These are phyloP conservation scores for Acropternis orthonyx DNA, from an alignment of 2,797 vertebrate genomes.

Conservation along the genomic window DNA sequence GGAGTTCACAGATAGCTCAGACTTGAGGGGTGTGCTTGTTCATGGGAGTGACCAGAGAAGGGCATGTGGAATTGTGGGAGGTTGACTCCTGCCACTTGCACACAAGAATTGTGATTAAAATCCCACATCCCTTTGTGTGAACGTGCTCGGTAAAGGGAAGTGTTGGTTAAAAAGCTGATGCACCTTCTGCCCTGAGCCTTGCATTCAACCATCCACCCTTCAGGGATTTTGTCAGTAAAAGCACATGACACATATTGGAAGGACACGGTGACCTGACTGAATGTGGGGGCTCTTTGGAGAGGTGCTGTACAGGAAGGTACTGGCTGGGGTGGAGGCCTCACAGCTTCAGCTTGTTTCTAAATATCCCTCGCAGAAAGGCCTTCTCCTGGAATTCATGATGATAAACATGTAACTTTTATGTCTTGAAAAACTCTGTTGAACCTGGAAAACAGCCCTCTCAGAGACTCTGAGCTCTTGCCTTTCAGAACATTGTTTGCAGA, in stretches of 20 bases:
- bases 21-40: fast-evolving
- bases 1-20: background rate
- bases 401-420: background rate
- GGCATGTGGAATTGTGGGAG: fast-evolving
- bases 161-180: background rate
- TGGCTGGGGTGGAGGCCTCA: background rate
- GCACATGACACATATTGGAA: background rate
- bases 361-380: background rate
- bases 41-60: background rate
- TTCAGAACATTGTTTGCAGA: constrained; percentile 50
- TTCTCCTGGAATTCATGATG: background rate
- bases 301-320: fast-evolving
- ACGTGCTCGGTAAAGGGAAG: background rate
- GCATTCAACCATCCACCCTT: background rate
- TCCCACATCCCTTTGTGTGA: fast-evolving
- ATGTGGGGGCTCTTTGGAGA: background rate
- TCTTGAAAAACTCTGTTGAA: constrained; percentile 4
- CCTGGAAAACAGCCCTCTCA: constrained; percentile 21
- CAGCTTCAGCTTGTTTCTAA: background rate
- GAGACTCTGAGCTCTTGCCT: constrained; percentile 6
- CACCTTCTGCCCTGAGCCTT: background rate
- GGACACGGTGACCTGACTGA: background rate
- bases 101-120: background rate
- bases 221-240: background rate
- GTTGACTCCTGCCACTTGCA: background rate